Base-by-base conservation (phyloP, 1,140 invertebrate species). In the Cepaea nemoralis region DNA sequence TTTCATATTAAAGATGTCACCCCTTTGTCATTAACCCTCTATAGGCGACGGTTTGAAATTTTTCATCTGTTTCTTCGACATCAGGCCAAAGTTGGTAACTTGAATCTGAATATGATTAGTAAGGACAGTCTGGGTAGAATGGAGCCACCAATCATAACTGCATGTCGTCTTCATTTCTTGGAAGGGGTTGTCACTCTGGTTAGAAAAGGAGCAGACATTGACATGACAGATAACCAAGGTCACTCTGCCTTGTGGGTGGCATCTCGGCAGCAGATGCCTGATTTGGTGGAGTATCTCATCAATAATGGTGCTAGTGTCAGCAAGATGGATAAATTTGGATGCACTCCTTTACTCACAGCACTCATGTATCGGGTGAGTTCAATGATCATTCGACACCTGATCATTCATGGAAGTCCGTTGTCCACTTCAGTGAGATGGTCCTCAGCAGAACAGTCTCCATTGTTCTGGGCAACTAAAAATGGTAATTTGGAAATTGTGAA, bases 171-270 rank as follows among this genome's bases (percentile, higher is more conserved):
- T 83, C 88, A 88, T 80, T 88, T 89, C 81, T 79, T 86, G 73
- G 88, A 89, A 82, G 88, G 87, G 40, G 88, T 89, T 33, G 82
- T 86, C n/a, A 84, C 85, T 39, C 76, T 90, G 22, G 82, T 89
- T 10, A 85, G 85, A 63, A 83, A 86, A 81, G 88, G 88, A 81
- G 89, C 88, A 40, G 88, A 90, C 77, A 87, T 90, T 82, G 88
- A 90, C 84, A 85, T 84, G 33, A 82, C 81, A 35, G 89, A 90
- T 77, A 87, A 86, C 78, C 86, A 86, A 75, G 86, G 86, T n/a
- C 89, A 89, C 74, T 89, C 89, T 74, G 88, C 89, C 33, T 80
- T 90, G 40, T 89, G 89, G 88, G 86, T 89, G 31, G 89, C 89
- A 39, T 85, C 87, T 24, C 76, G 88, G 71, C 88, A 89, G 74